Evolutionary conservation across 2,797 vertebrate genomes (phyloP), one percentile per base, ranked within the genome.

Genomic region (Forpus xanthops): DNA sequence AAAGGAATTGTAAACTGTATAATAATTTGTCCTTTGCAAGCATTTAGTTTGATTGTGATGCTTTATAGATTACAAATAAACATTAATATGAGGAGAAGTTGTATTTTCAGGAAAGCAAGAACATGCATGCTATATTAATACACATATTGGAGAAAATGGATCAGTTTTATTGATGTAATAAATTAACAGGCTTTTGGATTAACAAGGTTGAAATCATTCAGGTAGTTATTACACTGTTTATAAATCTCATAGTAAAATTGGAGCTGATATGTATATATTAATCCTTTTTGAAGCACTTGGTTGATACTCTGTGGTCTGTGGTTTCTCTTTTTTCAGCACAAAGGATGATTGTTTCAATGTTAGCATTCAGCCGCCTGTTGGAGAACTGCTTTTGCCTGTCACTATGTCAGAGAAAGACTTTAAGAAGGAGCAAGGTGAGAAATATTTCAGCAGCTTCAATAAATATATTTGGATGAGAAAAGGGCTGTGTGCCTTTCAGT

Each of bases 351-450:
- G 97, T 95, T 99, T 99, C 97, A 98, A 31, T 78, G 99, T 99
- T 96, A 98, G 94, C 86, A 98, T 99, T 97, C 99, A 99, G 17
- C 99, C 99, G 8, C 98, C 98, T 37, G 98, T 99, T 75, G 99
- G 99, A 96, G 99, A 99, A 86, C 98, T 99, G 27, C 96, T 99
- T 50, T 98, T 98, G 96, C 98, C 99, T 87, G 98, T 98, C 75
- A 98, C 98, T 95, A 98, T 99, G 98, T 98, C 98, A 24, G 98
- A 99, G 88, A 98, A 98, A 53, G 99, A 99, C 96, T 99, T 99
- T 96, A 98, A 96, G 97, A 98, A 97, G 95, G 98, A 99, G 86
- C 99, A 99, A 98, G 98, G 99, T 99, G 95, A 98, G 98, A 72
- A 77, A 37, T 53, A 66, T 31, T 73, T 93, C 30, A 82, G 30